Evolutionary conservation across 2,797 vertebrate genomes (phyloP), one percentile per base, ranked within the genome.

Genomic region (Gambusia yucatana): DNA sequence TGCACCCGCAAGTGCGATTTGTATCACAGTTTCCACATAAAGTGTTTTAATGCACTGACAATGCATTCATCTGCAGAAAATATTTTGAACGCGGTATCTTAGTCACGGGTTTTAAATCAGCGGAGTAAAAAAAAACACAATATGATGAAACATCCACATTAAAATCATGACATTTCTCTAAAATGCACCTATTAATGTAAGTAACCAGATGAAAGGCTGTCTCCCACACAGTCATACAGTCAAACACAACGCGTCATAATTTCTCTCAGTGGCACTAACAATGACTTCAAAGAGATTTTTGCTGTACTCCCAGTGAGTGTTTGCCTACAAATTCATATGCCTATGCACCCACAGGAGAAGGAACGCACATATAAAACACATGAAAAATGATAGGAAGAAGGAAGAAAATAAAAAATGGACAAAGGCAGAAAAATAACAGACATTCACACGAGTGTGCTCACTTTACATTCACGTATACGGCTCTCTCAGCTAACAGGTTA

Each of bases 261-360:
- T 83, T 85, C 76, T 71, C 69, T 44, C 57, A 10, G 70, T 77
- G 70, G 73, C 72, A 77, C 71, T 69, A 89, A 84, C 73, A 77
- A 77, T 75, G 81, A 90, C 89, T 90, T 94, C 89, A 93, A 91
- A 92, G 89, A 55, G 78, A 14, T 52, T 61, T 52, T 48, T 1
- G 7, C 72, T 81, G 33, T 6, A 30, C 72, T 81, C 78, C 55
- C 72, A 65, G 30, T 5, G 33, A 65, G 20, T 83, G 46, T 84
- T 89, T 79, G 67, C 73, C 84, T 80, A 55, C 30, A 73, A 88
- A 77, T 82, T 77, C 52, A 82, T 55, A 75, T 77, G 77, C 82
- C 83, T 59, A 65, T 25, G 28, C 86, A 84, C 87, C 77, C 86
- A 76, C 50, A 77, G 82, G 80, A 90, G 77, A 76, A 84, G 72